A percentile compares a stretch with the other conserved stretches of the same genome.
phyloP scores from a whole-genome alignment of 2,888 invertebrate genomes.

The Schizaphis graminum region DNA sequence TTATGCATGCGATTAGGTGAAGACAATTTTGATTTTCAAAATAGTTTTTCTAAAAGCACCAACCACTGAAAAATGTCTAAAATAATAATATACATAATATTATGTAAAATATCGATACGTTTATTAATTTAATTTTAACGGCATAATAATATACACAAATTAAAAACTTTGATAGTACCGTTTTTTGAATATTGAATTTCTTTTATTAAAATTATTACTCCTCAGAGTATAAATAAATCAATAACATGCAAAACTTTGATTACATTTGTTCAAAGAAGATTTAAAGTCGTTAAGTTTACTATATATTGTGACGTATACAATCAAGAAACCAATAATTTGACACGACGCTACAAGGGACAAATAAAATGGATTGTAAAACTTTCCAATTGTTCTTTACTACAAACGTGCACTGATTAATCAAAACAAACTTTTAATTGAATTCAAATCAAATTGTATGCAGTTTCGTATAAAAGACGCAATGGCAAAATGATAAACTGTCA shows the following conservation, averaged over 20 bases:
- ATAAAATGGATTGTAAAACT: slow-evolving; percentile 37
- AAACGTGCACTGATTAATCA: slow-evolving; percentile 52
- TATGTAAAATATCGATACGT: not conserved
- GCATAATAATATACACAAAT: not conserved
- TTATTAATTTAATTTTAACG: not conserved
- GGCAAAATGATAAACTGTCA: not conserved
- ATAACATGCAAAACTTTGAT: slow-evolving; percentile 23
- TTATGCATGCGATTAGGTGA: not conserved
- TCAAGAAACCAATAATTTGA: slow-evolving; percentile 3
- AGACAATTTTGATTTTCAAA: not conserved
- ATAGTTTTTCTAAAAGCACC: not conserved
- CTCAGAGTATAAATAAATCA: not conserved
- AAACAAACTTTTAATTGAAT: slow-evolving; percentile 55
- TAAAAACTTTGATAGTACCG: not conserved
- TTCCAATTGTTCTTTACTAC: slow-evolving; percentile 19
- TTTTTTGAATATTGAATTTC: not conserved
- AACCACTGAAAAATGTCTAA: not conserved
- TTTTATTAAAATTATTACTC: not conserved
- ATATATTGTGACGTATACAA: not conserved
- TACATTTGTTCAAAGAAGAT: slow-evolving; percentile 24
- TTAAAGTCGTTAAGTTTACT: slow-evolving; percentile 20
- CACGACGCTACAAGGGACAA: not conserved
- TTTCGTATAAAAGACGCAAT: not conserved
- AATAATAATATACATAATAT: not conserved
- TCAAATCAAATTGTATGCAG: not conserved